Base-by-base conservation (phyloP, 2,888 invertebrate species). In the Cyrtodaria siliqua region DNA sequence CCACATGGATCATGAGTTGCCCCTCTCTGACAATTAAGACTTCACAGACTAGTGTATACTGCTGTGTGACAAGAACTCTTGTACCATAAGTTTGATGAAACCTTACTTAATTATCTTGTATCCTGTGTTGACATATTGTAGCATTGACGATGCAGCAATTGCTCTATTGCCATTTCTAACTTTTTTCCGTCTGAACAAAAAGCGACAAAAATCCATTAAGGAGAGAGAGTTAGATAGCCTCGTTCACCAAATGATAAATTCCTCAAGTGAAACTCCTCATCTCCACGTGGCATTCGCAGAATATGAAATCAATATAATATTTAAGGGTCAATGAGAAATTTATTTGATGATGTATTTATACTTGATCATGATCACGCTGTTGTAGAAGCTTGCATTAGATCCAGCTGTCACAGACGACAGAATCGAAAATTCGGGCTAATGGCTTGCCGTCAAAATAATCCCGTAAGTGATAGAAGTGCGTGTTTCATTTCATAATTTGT, bases 231-330 rank as follows among this genome's bases (percentile, higher is more conserved):
- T 33, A 33, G 33, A 33, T 4, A 4, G 12, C 8, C 33, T 27
- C 33, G 59, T 44, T 24, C 9, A 26, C 38, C 20, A 59, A 59
- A 42, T 42, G 44, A 42, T 44, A 42, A 42, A 42, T 44, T 23
- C 20, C 24, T 44, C n/a, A 2, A 59, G 59, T 59, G 33, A 33
- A 33, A 33, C 33, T 8, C 33, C 12, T 12, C 33, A 33, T 12
- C 42, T 23, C 42, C n/a, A 26, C 44, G 16, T 63, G 55, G 60
- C 61, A 59, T 29, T 29, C 50, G 44, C 68, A 63, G 55, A 73
- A 73, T 73, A 70, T 73, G 78, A 78, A 78, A 78, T 78, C 78
- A 78, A 78, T 78, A 73, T 78, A 33, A 67, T 67, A 67, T 57
- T 67, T 57, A 49, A 50, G 49, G 63, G 64, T 59, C 52, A 64